Evolutionary conservation across 1,140 invertebrate species (phyloP).

Genomic region (Brachionus sp.): DNA sequence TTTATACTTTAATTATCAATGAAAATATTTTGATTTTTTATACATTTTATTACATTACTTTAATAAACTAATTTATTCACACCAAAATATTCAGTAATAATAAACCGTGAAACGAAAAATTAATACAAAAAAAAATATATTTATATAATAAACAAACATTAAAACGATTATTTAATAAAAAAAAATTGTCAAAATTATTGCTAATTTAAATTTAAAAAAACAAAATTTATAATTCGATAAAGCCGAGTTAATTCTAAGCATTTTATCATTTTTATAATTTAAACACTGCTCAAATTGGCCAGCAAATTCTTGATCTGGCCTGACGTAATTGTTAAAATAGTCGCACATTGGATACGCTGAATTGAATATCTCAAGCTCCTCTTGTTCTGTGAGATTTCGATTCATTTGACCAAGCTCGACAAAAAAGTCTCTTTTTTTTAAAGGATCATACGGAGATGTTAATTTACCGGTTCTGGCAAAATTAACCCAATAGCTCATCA

Average conservation of each 20-base stretch:
- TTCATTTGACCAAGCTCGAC: not conserved
- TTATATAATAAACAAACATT: not conserved
- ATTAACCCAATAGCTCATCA: slow-evolving; percentile 42
- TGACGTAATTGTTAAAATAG: slow-evolving; percentile 3
- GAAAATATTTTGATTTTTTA: not conserved
- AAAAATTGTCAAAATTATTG: not conserved
- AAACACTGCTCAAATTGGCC: slow-evolving; percentile 10
- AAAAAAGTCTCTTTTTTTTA: not conserved
- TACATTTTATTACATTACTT: not conserved
- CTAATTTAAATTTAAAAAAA: not conserved
- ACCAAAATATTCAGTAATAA: not conserved
- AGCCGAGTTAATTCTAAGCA: not conserved
- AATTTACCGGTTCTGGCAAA: slow-evolving; percentile 18
- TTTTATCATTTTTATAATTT: slow-evolving; percentile 5
- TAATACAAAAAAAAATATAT: not conserved
- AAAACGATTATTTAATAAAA: not conserved
- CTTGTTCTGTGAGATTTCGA: slow-evolving; percentile 24
- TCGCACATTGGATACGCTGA: not conserved
- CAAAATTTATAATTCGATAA: not conserved
- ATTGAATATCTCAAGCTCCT: slow-evolving; percentile 35
- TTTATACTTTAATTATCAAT: not conserved
- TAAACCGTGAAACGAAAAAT: too few relatives aligned
- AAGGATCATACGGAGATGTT: not conserved
- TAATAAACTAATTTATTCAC: not conserved
- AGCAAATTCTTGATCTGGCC: not conserved